A percentile compares a stretch with the other conserved stretches of the same genome.
phyloP scores from a whole-genome alignment of 2,113 vertebrate species.

The Mellivora capensis region DNA sequence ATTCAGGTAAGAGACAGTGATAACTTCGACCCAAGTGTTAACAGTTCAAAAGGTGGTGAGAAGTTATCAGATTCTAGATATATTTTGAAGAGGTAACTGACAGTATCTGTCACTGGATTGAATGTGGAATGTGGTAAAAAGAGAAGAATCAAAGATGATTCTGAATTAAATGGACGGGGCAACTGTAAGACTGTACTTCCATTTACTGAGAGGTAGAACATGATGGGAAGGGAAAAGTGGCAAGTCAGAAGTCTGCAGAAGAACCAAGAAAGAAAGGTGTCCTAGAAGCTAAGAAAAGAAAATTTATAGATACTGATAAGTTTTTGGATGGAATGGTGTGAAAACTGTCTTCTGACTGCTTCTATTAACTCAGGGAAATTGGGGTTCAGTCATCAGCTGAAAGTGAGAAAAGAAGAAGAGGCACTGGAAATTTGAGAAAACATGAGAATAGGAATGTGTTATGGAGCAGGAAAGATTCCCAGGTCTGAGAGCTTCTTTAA shows the following conservation, averaged over 20 bases:
- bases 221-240: neutral
- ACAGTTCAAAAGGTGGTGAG: neutral
- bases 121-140: neutral
- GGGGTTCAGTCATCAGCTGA: neutral
- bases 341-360: neutral
- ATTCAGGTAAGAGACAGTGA: neutral
- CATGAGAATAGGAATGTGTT: neutral
- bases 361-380: neutral
- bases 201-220: neutral
- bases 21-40: neutral
- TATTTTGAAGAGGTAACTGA: neutral
- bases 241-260: neutral
- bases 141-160: neutral
- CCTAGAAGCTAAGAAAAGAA: neutral
- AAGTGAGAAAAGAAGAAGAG: neutral
- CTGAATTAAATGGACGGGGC: neutral
- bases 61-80: neutral
- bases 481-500: neutral
- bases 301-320: neutral
- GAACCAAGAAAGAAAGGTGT: neutral
- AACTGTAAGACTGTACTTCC: neutral
- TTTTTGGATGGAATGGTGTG: neutral
- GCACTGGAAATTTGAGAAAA: neutral
- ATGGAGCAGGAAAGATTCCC: neutral
- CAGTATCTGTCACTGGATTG: neutral